These are phyloP conservation scores for Lasioglossum malachurum DNA, from an alignment of 2,888 invertebrate species.

Conservation along the genomic window DNA sequence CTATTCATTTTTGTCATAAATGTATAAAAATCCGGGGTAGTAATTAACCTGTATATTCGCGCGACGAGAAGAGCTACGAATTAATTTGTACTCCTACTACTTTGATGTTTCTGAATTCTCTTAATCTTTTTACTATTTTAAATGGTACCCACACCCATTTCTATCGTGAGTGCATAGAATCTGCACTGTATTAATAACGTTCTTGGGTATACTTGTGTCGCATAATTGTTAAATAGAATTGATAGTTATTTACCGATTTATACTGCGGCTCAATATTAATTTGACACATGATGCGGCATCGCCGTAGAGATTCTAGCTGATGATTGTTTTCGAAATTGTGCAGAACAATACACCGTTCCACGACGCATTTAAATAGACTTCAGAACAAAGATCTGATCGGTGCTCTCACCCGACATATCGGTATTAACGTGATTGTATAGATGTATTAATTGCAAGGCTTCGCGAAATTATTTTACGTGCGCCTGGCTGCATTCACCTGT, in stretches of 20 bases:
- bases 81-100: neutral
- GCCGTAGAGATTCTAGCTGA: neutral
- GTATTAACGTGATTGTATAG: conserved; percentile 9
- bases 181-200: neutral
- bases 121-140: neutral
- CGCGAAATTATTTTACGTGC: conserved; percentile 12
- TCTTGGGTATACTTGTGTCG: neutral
- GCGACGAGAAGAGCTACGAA: neutral
- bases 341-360: neutral
- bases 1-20: too few species aligned
- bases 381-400: neutral
- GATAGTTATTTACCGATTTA: neutral
- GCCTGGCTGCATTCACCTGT: conserved; percentile 4
- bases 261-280: neutral
- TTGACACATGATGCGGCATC: too few species aligned
- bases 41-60: neutral
- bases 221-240: neutral
- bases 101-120: neutral
- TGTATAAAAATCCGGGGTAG: too few species aligned
- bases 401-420: neutral
- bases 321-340: neutral
- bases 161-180: neutral
- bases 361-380: neutral
- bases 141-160: neutral
- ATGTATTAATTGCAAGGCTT: conserved; percentile 11